A percentile compares a stretch with the other conserved stretches of the same genome.
phyloP scores from a whole-genome alignment of 1,140 invertebrate species.

The Lordiphosa collinella region DNA sequence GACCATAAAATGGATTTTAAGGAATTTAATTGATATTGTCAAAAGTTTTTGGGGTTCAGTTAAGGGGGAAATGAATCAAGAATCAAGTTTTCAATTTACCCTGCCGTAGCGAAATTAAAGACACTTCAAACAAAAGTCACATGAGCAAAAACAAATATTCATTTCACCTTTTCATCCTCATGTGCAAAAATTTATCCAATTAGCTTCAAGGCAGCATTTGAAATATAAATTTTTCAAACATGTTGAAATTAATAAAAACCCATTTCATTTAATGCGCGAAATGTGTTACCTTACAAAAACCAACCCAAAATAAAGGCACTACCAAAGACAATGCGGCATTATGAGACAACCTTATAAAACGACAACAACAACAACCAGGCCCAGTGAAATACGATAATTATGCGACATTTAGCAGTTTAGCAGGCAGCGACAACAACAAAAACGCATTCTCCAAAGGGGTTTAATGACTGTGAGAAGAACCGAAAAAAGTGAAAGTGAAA shows the following conservation, averaged over 20 bases:
- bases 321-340: conserved; percentile 55
- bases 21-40: no score
- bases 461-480: conserved; percentile 50
- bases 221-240: conserved; percentile 28
- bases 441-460: conserved; percentile 40
- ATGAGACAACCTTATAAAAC: conserved; percentile 45
- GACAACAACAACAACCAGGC: conserved; percentile 22
- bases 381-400: conserved; percentile 72
- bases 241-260: conserved; percentile 58
- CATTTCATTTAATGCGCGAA: conserved; percentile 62
- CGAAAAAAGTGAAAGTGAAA: conserved; percentile 59
- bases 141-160: neutral
- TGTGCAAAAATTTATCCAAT: conserved; percentile 32
- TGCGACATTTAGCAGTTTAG: conserved; percentile 75
- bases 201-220: conserved; percentile 31
- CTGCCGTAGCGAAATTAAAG: no score
- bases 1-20: no score
- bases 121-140: neutral
- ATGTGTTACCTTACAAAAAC: conserved; percentile 43
- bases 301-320: conserved; percentile 4
- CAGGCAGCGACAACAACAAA: conserved; percentile 40
- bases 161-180: neutral
- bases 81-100: no score
- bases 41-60: no score
- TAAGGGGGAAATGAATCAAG: no score